Conservation (phyloP, 2,888 invertebrate genomes). For the Biston stratarius region DNA sequence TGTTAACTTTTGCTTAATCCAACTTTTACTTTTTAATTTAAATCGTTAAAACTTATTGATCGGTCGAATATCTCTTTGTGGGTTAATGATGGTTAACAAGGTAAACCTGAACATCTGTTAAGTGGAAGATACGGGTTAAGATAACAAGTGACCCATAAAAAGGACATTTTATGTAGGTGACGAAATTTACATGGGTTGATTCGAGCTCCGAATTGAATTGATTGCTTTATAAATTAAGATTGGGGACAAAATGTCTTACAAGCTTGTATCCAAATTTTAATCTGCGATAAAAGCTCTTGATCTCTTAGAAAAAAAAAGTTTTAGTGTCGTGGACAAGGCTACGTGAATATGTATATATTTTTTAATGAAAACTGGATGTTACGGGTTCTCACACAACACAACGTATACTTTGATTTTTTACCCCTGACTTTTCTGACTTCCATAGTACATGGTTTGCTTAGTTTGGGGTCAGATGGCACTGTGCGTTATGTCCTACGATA, state of each 20-base stretch:
- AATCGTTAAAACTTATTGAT: conserved; percentile 29
- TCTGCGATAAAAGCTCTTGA: neutral
- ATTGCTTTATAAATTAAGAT: conserved; percentile 36
- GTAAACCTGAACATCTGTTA: conserved; percentile 48
- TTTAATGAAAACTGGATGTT: too few species aligned
- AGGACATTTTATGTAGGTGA: conserved; percentile 18
- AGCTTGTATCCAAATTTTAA: neutral
- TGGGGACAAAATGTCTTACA: conserved; percentile 2
- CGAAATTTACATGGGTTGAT: conserved; percentile 9
- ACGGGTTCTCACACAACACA: too few species aligned
- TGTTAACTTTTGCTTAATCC: conserved; percentile 2
- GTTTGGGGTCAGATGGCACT: too few species aligned
- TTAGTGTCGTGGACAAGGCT: too few species aligned
- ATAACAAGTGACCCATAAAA: conserved; percentile 15
- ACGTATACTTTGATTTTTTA: too few species aligned
- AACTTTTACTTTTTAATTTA: neutral
- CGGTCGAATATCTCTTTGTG: conserved; percentile 27
- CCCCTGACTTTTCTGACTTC: too few species aligned
- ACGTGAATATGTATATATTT: too few species aligned
- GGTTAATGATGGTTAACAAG: conserved; percentile 28
- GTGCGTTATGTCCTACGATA: too few species aligned
- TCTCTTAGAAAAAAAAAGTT: too few species aligned
- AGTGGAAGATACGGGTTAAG: conserved; percentile 16
- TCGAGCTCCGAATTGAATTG: conserved; percentile 8
- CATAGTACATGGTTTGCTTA: too few species aligned